Conservation (phyloP, 2,797 vertebrate species). For the Fringilla coelebs region DNA sequence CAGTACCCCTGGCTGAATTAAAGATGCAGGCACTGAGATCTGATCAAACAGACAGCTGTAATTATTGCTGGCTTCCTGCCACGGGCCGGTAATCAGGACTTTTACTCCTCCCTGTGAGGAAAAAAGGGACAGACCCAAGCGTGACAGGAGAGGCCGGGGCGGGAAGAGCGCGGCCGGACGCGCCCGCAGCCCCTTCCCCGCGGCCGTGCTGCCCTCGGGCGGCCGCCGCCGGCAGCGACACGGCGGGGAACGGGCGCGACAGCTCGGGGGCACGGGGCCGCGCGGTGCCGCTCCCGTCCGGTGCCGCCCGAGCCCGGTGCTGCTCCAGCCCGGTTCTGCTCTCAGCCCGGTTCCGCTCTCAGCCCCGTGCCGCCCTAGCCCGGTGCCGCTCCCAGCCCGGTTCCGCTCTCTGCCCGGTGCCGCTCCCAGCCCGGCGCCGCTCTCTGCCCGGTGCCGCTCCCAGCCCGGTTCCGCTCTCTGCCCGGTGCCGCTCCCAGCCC, state of each 20-base stretch:
- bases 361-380: fast-evolving
- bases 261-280: neutral
- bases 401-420: fast-evolving
- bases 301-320: neutral
- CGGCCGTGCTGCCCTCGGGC: conserved; percentile 33
- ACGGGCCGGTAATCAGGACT: conserved; percentile 97
- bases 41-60: conserved; percentile 99
- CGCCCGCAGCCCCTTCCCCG: neutral
- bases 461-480: too few relatives aligned
- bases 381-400: neutral
- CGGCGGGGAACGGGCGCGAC: neutral
- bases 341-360: too few relatives aligned
- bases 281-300: neutral
- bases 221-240: neutral
- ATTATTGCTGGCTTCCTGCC: conserved; percentile 96
- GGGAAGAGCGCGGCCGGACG: neutral
- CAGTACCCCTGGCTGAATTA: conserved; percentile 97
- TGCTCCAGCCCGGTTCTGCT: fast-evolving
- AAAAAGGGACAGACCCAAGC: neutral
- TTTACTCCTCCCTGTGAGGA: conserved; percentile 92
- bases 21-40: conserved; percentile 96
- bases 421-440: too few relatives aligned
- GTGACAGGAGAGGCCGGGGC: neutral
- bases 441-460: too few relatives aligned
- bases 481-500: fast-evolving